Percentiles rank a stretch among this genome's conserved stretches.
These are phyloP conservation scores for Gambelia wislizenii DNA, from an alignment of 2,797 vertebrate species.

Conservation along the genomic window DNA sequence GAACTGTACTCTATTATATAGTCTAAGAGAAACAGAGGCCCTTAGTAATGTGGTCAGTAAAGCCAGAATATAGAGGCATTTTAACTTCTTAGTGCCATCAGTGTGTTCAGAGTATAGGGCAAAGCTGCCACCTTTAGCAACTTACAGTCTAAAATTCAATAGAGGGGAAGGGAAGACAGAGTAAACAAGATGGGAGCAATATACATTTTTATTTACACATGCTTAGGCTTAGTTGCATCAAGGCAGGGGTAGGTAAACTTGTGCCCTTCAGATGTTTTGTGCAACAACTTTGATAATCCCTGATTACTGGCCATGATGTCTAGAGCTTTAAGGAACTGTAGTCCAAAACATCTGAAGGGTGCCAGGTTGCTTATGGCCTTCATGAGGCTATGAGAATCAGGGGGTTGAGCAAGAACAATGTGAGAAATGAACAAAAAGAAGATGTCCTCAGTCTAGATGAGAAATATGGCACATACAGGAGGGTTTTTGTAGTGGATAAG, in stretches of 20 bases:
- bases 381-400: background rate
- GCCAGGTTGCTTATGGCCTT: background rate
- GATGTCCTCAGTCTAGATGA: background rate
- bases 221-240: background rate
- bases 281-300: background rate
- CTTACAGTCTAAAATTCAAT: background rate
- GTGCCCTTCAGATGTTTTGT: background rate
- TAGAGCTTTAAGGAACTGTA: background rate
- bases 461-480: background rate
- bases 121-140: background rate
- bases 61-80: no score
- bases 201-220: background rate
- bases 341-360: background rate
- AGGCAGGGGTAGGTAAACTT: background rate
- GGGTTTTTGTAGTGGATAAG: background rate
- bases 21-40: no score
- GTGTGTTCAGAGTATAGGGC: background rate
- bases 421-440: background rate
- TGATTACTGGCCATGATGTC: background rate
- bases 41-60: no score
- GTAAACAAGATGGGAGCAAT: background rate
- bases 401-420: background rate
- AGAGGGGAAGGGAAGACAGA: background rate
- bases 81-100: background rate
- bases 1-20: no score